Base-by-base conservation (phyloP, 2,113 vertebrate species). In the Reinhardtius hippoglossoides region DNA sequence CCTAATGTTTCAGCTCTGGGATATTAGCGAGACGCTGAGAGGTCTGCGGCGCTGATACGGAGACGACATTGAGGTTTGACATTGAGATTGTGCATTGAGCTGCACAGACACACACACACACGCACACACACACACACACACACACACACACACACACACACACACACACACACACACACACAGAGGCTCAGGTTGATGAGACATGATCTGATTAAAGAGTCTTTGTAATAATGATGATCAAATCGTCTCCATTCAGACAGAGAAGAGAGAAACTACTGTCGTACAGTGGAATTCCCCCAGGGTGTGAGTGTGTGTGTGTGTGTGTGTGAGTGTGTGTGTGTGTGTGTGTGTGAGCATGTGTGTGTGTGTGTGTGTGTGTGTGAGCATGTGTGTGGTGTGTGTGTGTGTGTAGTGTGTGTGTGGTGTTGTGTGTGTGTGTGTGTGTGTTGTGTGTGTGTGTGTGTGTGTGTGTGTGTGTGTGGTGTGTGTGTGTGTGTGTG, bases 171-270 rank as follows among this genome's bases (percentile, higher is more conserved):
- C 78, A 57, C 0, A 76, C 21, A 78, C 59, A 62, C 40, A 58
- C 50, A 35, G 0, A 76, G 23, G 31, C 54, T 63, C 7, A 26
- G 40, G 76, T 59, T 80, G 76, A 86, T 88, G 89, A 87, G 74
- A 80, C 81, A 69, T 86, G 85, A 92, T 91, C 75, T 87, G 87
- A 92, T 92, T 86, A 89, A 86, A 88, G 82, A 85, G 59, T 81
- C 81, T 89, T 85, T 87, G 88, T 81, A 89, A 88, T 90, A 89
- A 91, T 80, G 78, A 76, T 85, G 87, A 91, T 91, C 84, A 80
- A 81, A 88, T 92, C 83, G 80, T 78, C 56, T 82, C 76, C 70
- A 77, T 85, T 78, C 82, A 82, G 67, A 83, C 55, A 18, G 64
- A 83, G 55, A 26, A 0, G 50, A 66, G 60, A 78, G 71, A 71